These are phyloP conservation scores for Himalopsyche japonica DNA, from an alignment of 2,888 invertebrate species.

Conservation along the genomic window DNA sequence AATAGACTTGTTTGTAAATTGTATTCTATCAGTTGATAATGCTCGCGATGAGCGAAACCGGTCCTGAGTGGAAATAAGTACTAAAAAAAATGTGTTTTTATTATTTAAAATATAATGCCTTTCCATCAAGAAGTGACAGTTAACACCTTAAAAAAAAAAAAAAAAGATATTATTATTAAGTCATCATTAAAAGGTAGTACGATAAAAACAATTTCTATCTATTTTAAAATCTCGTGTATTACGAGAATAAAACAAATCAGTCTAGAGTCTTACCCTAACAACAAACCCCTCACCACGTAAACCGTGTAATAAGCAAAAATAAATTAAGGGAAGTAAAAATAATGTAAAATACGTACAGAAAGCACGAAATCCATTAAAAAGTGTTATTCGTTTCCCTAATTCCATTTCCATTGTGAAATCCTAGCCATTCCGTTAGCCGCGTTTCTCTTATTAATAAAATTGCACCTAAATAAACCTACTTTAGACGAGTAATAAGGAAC, in stretches of 20 bases:
- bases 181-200: too few relatives aligned
- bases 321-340: not conserved
- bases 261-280: not conserved
- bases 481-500: constrained; percentile 36
- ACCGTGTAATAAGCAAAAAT: not conserved
- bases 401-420: constrained; percentile 27
- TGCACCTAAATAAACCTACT: constrained; percentile 37
- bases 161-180: too few relatives aligned
- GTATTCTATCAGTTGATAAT: too few relatives aligned
- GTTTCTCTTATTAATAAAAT: constrained; percentile 39
- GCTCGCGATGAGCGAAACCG: too few relatives aligned
- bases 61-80: too few relatives aligned
- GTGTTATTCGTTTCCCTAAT: constrained; percentile 38
- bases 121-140: too few relatives aligned
- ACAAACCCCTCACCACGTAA: not conserved
- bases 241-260: not conserved
- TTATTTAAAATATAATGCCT: too few relatives aligned
- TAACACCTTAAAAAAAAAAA: too few relatives aligned
- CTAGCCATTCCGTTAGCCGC: constrained; percentile 23
- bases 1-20: too few relatives aligned
- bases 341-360: constrained; percentile 16
- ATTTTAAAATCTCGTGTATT: too few relatives aligned
- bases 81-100: too few relatives aligned
- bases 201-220: too few relatives aligned
- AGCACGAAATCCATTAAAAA: constrained; percentile 35